phyloP scores from a whole-genome alignment of 2,888 invertebrate species.

The Ferdinandea cuprea region DNA sequence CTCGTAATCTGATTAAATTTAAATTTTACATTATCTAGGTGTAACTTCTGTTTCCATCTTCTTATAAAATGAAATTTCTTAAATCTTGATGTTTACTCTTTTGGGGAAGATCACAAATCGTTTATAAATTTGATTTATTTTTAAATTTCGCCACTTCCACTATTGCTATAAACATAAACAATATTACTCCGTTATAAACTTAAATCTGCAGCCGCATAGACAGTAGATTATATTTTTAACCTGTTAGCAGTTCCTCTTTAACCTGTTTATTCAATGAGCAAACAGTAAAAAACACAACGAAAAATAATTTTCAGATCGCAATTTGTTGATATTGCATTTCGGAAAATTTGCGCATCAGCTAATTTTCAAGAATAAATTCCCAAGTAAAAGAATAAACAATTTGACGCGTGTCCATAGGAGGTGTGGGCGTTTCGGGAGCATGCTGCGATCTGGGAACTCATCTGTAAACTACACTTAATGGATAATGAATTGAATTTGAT shows the following conservation, averaged over 20 bases:
- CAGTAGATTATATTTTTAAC: constrained; percentile 59
- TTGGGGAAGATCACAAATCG: not conserved
- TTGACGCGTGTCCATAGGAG: constrained; percentile 54
- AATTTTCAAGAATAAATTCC: constrained; percentile 38
- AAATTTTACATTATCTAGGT: too few relatives aligned
- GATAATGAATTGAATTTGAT: constrained; percentile 54
- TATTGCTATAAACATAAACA: constrained; percentile 41
- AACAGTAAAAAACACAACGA: constrained; percentile 1
- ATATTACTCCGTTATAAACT: constrained; percentile 54
- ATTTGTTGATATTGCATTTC: constrained; percentile 37
- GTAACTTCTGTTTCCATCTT: too few relatives aligned
- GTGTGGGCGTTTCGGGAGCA: constrained; percentile 42
- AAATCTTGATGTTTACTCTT: constrained; percentile 19
- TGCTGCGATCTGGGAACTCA: constrained; percentile 54
- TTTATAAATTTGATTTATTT: constrained; percentile 15
- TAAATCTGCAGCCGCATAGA: constrained; percentile 26
- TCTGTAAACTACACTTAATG: constrained; percentile 67
- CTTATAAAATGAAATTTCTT: too few relatives aligned
- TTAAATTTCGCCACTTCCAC: constrained; percentile 31
- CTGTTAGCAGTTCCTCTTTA: constrained; percentile 40
- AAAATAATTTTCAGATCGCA: constrained; percentile 23
- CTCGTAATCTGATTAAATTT: too few relatives aligned
- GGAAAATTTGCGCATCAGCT: constrained; percentile 65
- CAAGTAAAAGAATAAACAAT: constrained; percentile 45
- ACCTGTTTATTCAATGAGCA: constrained; percentile 51